Percentiles rank a stretch among this genome's conserved stretches.
Conservation (phyloP, 2,113 vertebrate species). For the Eudorcas thomsonii region DNA sequence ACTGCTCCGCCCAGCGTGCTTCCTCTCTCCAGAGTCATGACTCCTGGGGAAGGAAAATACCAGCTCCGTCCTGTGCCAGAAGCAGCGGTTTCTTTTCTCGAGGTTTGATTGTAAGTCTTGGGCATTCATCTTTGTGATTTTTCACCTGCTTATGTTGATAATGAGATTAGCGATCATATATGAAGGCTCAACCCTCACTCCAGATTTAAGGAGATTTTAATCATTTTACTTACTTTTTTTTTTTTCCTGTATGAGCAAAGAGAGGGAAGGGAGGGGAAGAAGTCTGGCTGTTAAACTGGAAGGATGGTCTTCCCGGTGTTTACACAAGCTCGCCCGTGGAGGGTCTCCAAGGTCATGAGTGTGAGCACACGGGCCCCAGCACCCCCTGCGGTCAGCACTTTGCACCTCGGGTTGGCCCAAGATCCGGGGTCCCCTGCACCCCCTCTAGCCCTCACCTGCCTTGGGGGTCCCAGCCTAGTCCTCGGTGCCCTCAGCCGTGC, state of each 20-base stretch:
- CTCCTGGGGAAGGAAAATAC: constrained; percentile 18
- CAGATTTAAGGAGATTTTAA: background rate
- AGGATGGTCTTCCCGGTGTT: constrained; percentile 1
- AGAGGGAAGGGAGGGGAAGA: constrained; percentile 6
- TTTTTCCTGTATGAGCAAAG: background rate
- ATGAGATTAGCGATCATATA: constrained; percentile 17
- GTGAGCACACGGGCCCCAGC: background rate
- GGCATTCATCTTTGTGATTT: constrained; percentile 42
- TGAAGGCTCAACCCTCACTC: background rate
- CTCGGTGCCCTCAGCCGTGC: background rate
- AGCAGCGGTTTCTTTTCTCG: constrained; percentile 66
- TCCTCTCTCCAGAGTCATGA: constrained; percentile 28
- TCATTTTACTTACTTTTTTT: background rate
- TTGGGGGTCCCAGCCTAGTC: background rate
- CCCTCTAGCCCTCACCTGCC: background rate
- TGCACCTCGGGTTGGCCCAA: background rate
- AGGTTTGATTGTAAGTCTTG: constrained; percentile 39
- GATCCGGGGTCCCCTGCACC: fast-evolving
- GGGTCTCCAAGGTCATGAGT: background rate
- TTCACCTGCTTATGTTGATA: constrained; percentile 39
- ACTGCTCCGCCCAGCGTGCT: background rate
- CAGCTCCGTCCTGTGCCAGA: constrained; percentile 43
- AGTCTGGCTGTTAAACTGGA: background rate
- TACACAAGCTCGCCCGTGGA: constrained; percentile 6
- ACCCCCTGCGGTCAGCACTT: background rate